Evolutionary conservation across 1,140 invertebrate species (phyloP).

Genomic region (Macrosteles quadrilineatus): DNA sequence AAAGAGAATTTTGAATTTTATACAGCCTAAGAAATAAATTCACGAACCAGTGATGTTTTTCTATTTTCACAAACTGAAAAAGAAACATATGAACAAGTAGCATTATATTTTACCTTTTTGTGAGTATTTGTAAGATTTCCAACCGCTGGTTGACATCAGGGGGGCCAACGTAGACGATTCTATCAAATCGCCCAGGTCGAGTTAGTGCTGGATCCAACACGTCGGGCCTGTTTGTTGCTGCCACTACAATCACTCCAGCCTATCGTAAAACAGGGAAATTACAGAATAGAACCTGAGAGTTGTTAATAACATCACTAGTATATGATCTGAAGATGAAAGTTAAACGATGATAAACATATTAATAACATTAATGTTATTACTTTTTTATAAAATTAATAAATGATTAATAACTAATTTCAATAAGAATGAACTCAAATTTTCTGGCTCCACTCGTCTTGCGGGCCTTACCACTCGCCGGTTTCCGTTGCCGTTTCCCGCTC

Average conservation of each 20-base stretch:
- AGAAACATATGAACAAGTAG: not conserved
- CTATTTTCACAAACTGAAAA: not conserved
- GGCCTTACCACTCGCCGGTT: too few species aligned
- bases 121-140: constrained; percentile 61
- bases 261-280: too few species aligned
- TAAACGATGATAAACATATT: too few species aligned
- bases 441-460: too few species aligned
- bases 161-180: constrained; percentile 72
- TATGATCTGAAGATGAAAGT: too few species aligned
- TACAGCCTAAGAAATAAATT: too few species aligned
- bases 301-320: not conserved
- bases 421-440: too few species aligned
- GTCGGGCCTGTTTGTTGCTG: constrained; percentile 77
- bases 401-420: too few species aligned
- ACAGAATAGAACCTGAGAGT: not conserved
- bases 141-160: constrained; percentile 63
- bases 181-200: constrained; percentile 73
- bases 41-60: not conserved
- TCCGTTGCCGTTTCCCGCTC: too few species aligned
- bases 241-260: constrained; percentile 63
- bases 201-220: constrained; percentile 76
- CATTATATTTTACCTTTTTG: constrained; percentile 48
- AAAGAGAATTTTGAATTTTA: too few species aligned
- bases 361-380: too few species aligned
- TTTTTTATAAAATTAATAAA: too few species aligned